Evolutionary conservation across 2,113 vertebrate genomes (phyloP).

Genomic region (Vidua macroura): DNA sequence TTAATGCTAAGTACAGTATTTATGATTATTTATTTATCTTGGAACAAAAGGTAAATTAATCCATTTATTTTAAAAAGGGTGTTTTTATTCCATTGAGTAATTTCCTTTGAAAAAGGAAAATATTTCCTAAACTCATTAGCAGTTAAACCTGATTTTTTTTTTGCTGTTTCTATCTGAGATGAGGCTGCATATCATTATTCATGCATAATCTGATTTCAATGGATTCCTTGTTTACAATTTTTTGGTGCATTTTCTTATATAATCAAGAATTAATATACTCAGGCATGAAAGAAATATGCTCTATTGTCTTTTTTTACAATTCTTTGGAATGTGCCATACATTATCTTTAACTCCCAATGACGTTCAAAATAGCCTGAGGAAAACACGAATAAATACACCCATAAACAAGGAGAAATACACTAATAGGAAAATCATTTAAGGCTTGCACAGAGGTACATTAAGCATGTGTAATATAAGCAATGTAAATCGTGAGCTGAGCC

Average conservation of each 20-base stretch:
- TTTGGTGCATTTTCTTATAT: slow-evolving; percentile 62
- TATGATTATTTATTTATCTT: slow-evolving; percentile 56
- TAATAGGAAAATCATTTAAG: neutral
- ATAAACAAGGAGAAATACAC: slow-evolving; percentile 39
- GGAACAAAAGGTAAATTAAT: slow-evolving; percentile 62
- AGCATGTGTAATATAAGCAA: neutral
- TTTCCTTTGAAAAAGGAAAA: slow-evolving; percentile 58
- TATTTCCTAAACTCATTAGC: slow-evolving; percentile 51
- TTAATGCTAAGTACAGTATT: slow-evolving; percentile 26
- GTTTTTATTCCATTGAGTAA: slow-evolving; percentile 66
- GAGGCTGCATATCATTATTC: slow-evolving; percentile 43
- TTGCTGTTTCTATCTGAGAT: slow-evolving; percentile 14
- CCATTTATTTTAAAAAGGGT: slow-evolving; percentile 40
- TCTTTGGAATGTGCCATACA: slow-evolving; percentile 55
- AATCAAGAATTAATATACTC: slow-evolving; percentile 69
- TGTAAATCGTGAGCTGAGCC: neutral
- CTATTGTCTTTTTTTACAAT: slow-evolving; percentile 68
- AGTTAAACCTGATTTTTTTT: slow-evolving; percentile 31
- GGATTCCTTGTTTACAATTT: slow-evolving; percentile 63
- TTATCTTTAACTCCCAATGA: slow-evolving; percentile 63
- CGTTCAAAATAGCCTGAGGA: slow-evolving; percentile 36
- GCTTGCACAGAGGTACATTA: neutral
- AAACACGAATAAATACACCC: slow-evolving; percentile 56
- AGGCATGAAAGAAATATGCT: slow-evolving; percentile 63
- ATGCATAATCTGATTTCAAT: slow-evolving; percentile 61